Base-by-base conservation (phyloP, 1,140 invertebrate genomes). In the Drosophila simulans region DNA sequence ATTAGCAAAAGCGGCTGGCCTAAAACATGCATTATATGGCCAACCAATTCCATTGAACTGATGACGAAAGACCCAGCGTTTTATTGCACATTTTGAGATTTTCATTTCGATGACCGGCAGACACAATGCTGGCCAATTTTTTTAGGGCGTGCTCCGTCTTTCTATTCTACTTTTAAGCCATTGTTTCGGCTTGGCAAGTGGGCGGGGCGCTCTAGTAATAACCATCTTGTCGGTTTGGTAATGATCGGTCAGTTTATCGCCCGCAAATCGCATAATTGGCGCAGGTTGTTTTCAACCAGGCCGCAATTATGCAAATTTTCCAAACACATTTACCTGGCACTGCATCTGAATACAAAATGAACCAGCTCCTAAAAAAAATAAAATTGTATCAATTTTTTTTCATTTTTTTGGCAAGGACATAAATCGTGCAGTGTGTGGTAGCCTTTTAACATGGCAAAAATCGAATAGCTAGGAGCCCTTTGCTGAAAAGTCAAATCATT, bases 221-320 rank as follows among this genome's bases (percentile, higher is more conserved):
- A 68, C 76, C 56, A 80, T 80, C 78, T 88, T 75, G 78, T 68
- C 69, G 52, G 63, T 57, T 71, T 75, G 58, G 82, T 82, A 85
- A 85, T 85, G 69, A 85, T 88, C 70, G 82, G 83, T 75, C 82
- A 85, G 82, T 82, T 75, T 85, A 85, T 85, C 82, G 83, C 83
- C 48, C 64, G 15, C 62, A 78, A 71, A 86, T 86, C 83, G 53
- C 25, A 57, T 88, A 86, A 86, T 88, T 88, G 84, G 75, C 35
- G 35, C 49, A 71, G 53, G 25, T 58, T 66, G 55, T 51, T 51
- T 73, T 45, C 39, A 39, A 51, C 59, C 60, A 60, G 31, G 49
- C 7, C 27, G 48, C 52, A 72, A 76, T 86, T 83, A 83, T 88
- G 78, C 70, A 82, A 88, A 86, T 78, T 82, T 78, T 45, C 20